Evolutionary conservation across 2,888 invertebrate genomes (phyloP).

Genomic region (Pachliopta kotzebuea): DNA sequence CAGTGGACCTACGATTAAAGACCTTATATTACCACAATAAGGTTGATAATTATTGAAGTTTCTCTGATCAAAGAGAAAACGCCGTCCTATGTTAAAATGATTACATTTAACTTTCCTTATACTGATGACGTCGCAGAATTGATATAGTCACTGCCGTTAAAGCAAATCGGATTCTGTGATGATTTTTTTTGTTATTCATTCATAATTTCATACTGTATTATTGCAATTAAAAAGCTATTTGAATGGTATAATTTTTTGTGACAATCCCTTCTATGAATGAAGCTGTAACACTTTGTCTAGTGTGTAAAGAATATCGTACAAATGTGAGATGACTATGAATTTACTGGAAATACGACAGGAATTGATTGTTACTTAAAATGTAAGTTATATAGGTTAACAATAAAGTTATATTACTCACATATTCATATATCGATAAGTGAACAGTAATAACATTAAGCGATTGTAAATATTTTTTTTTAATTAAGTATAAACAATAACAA

Average conservation of each 20-base stretch:
- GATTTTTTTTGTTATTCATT: constrained; percentile 42
- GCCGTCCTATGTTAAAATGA: constrained; percentile 38
- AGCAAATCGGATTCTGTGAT: constrained; percentile 38
- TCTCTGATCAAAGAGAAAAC: constrained; percentile 43
- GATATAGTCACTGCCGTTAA: constrained; percentile 42
- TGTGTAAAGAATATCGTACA: too few relatives aligned
- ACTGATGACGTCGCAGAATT: too few relatives aligned
- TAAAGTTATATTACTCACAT: too few relatives aligned
- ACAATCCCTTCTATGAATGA: constrained; percentile 8
- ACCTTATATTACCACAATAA: constrained; percentile 29
- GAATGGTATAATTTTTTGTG: constrained; percentile 30
- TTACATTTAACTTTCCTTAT: constrained; percentile 43
- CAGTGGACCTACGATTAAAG: constrained; percentile 10
- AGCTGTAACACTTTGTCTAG: not conserved
- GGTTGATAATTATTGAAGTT: constrained; percentile 43
- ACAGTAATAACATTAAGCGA: too few relatives aligned
- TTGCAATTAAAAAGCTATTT: constrained; percentile 47
- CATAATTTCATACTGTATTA: constrained; percentile 54
- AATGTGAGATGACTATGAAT: too few relatives aligned
- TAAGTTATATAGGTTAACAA: too few relatives aligned
- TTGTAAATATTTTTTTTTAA: too few relatives aligned
- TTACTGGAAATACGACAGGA: too few relatives aligned
- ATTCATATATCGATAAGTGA: too few relatives aligned
- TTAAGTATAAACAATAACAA: too few relatives aligned
- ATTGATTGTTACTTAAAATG: too few relatives aligned